These are phyloP conservation scores for Lottia gigantea DNA, from an alignment of 2,888 invertebrate species.

Conservation along the genomic window DNA sequence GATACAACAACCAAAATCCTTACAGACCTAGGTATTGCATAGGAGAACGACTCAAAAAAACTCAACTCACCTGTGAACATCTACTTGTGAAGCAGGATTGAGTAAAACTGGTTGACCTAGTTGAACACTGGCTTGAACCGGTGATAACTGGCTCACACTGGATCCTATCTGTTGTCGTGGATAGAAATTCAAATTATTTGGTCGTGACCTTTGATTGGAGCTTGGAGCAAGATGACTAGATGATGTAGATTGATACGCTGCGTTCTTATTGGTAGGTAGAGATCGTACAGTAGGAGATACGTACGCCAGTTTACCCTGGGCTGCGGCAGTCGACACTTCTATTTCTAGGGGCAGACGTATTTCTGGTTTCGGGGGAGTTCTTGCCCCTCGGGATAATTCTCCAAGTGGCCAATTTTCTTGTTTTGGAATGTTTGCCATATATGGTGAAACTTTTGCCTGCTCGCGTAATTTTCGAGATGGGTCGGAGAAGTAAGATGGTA, in stretches of 20 bases:
- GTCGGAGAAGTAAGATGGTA: slow-evolving; percentile 35
- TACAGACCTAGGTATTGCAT: too few relatives aligned
- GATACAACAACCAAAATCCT: too few relatives aligned
- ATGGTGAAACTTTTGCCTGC: slow-evolving; percentile 48
- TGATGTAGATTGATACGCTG: slow-evolving; percentile 35
- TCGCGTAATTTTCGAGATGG: slow-evolving; percentile 39
- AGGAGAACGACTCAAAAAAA: background rate
- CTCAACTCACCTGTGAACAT: slow-evolving; percentile 53
- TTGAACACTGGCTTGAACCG: slow-evolving; percentile 50
- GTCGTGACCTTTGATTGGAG: slow-evolving; percentile 30
- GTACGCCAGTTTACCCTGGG: slow-evolving; percentile 60
- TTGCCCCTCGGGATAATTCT: background rate
- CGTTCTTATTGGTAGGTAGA: slow-evolving; percentile 36
- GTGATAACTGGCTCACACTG: slow-evolving; percentile 53
- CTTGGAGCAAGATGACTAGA: slow-evolving; percentile 14
- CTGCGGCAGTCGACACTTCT: slow-evolving; percentile 52
- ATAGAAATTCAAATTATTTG: slow-evolving; percentile 44
- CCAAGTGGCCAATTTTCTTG: slow-evolving; percentile 31
- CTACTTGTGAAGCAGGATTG: slow-evolving; percentile 53
- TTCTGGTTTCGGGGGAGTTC: slow-evolving; percentile 44
- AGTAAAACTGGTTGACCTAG: slow-evolving; percentile 58
- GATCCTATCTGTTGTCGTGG: slow-evolving; percentile 36
- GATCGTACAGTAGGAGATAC: slow-evolving; percentile 59
- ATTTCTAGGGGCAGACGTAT: slow-evolving; percentile 47
- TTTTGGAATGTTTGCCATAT: slow-evolving; percentile 40